Evolutionary conservation across 2,888 invertebrate species (phyloP).

Genomic region (Latheticus oryzae): DNA sequence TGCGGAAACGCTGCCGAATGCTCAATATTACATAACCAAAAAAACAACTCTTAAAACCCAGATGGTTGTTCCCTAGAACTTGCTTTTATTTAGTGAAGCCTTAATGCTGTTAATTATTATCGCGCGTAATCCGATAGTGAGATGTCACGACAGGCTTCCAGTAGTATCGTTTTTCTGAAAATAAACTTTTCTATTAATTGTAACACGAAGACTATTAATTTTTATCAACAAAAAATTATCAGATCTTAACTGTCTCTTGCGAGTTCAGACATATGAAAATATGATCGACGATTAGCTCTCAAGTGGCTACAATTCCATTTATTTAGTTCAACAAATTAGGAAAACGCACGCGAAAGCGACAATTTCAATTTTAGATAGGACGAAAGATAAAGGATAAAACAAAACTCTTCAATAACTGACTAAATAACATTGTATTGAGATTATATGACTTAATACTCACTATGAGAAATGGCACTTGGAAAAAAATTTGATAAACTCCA

Average conservation of each 20-base stretch:
- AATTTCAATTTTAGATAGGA: constrained; percentile 24
- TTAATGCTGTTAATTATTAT: constrained; percentile 43
- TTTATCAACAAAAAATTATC: too few species aligned
- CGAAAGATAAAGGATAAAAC: not conserved
- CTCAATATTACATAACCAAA: not conserved
- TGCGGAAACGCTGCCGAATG: constrained; percentile 26
- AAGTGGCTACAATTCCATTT: constrained; percentile 36
- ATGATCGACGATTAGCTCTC: constrained; percentile 38
- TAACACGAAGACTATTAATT: too few species aligned
- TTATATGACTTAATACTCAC: constrained; percentile 14
- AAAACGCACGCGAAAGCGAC: constrained; percentile 16
- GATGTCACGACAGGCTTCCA: constrained; percentile 38
- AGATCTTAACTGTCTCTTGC: constrained; percentile 15
- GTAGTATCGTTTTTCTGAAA: constrained; percentile 14
- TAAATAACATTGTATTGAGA: constrained; percentile 35
- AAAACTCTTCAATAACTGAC: constrained; percentile 3
- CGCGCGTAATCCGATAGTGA: constrained; percentile 40
- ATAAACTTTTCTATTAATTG: too few species aligned
- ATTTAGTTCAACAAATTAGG: constrained; percentile 29
- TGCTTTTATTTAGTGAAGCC: constrained; percentile 40
- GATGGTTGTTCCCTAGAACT: too few species aligned
- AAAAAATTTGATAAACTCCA: constrained; percentile 32
- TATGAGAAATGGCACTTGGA: constrained; percentile 37
- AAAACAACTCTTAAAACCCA: too few species aligned
- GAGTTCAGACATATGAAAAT: constrained; percentile 20